phyloP scores from a whole-genome alignment of 2,888 invertebrate genomes.

The Beris morrisii region DNA sequence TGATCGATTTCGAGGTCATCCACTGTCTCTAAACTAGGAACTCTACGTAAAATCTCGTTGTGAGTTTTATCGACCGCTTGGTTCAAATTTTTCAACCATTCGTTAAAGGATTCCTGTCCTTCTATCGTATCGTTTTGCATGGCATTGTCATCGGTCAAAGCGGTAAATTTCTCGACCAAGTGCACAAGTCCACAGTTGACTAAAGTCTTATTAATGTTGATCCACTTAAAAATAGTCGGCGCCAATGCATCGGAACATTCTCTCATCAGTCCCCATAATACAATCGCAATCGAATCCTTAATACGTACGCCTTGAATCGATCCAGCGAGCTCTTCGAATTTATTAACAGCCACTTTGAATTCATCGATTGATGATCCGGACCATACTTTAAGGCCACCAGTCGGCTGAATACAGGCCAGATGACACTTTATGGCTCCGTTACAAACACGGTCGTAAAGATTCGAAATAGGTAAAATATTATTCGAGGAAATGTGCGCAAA shows the following conservation, averaged over 20 bases:
- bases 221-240: slow-evolving; percentile 65
- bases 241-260: slow-evolving; percentile 66
- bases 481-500: slow-evolving; percentile 57
- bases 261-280: slow-evolving; percentile 67
- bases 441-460: slow-evolving; percentile 58
- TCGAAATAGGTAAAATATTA: slow-evolving; percentile 59
- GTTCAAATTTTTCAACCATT: slow-evolving; percentile 29
- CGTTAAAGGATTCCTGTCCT: slow-evolving; percentile 27
- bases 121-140: background rate
- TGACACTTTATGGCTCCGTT: slow-evolving; percentile 68
- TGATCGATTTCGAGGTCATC: slow-evolving; percentile 36
- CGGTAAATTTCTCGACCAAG: slow-evolving; percentile 47
- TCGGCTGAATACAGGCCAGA: slow-evolving; percentile 69
- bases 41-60: background rate
- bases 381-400: slow-evolving; percentile 60
- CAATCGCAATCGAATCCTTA: slow-evolving; percentile 61
- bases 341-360: slow-evolving; percentile 60
- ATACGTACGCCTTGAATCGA: slow-evolving; percentile 44
- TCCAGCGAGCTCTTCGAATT: slow-evolving; percentile 54
- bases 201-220: slow-evolving; percentile 68
- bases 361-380: slow-evolving; percentile 59
- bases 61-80: slow-evolving; percentile 8
- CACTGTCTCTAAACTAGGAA: slow-evolving; percentile 36
- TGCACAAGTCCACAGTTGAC: slow-evolving; percentile 67
- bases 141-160: slow-evolving; percentile 13